Base-by-base conservation (phyloP, 2,888 invertebrate genomes). In the Galeopsomyia nigrocyanea region DNA sequence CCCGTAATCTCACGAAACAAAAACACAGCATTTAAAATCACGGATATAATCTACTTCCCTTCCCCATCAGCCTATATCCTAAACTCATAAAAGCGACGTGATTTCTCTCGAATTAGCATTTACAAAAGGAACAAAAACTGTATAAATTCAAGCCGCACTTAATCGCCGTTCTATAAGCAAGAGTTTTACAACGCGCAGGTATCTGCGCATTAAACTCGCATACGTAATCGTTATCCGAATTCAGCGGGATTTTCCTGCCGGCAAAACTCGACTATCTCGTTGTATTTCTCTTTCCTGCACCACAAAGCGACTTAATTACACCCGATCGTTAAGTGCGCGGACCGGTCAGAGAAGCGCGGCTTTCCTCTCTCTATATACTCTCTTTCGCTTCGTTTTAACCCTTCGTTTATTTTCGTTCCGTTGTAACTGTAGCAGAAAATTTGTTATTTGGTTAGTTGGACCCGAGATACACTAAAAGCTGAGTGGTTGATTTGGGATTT, bases 121-220 rank as follows among this genome's bases (percentile, higher is more conserved):
- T 39, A 39, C 39, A 39, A 39, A 39, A 39, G 13, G 13, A 10
- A 39, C 39, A 3, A 39, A 39, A 26, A n/a, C n/a, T n/a, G 51
- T 47, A 61, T 61, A 60, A 71, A 66, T 68, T 73, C 65, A 68
- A 68, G 68, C 66, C 65, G 51, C 61, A 62, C 57, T 61, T 69
- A 73, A 69, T 69, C 66, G 57, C 69, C 50, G 31, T 62, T 73
- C 49, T 39, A 39, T 61, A 50, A 55, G 63, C 46, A 21, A 56
- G 51, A 60, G 73, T 68, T 66, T 60, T 60, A 68, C 9, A 51
- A 61, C 51, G n/a, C 50, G 16, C 22, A 64, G 62, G 65, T 73
- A 68, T 73, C 60, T 26, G 46, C 68, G 46, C 68, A 61, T 73
- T 72, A 73, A 73, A 70, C 63, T 73, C 66, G 70, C 66, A 66